A percentile compares a stretch with the other conserved stretches of the same genome.
These are phyloP conservation scores for Odontocerum albicorne DNA, from an alignment of 2,888 invertebrate species.

Conservation along the genomic window DNA sequence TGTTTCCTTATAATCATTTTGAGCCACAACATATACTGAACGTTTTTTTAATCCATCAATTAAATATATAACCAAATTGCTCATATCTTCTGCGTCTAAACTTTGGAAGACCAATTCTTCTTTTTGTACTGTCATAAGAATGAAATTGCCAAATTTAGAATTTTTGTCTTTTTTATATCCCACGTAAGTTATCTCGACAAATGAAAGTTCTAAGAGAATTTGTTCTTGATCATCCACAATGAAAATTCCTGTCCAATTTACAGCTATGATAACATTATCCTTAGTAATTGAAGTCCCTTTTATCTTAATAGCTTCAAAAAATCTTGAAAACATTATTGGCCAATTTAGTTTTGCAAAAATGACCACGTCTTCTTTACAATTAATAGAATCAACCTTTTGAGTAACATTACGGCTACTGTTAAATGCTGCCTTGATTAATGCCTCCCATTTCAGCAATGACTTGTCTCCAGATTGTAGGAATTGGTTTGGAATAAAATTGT, in stretches of 20 bases:
- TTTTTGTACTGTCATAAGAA: slow-evolving; percentile 79
- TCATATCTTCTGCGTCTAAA: slow-evolving; percentile 83
- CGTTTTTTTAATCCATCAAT: slow-evolving; percentile 84
- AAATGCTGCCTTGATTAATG: slow-evolving; percentile 71
- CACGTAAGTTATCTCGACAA: slow-evolving; percentile 82
- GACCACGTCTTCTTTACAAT: slow-evolving; percentile 88
- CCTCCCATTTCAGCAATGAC: slow-evolving; percentile 70
- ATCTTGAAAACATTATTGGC: slow-evolving; percentile 93
- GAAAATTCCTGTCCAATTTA: slow-evolving; percentile 93
- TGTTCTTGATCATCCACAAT: slow-evolving; percentile 91
- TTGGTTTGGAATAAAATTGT: slow-evolving; percentile 81
- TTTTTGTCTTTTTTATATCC: slow-evolving; percentile 58
- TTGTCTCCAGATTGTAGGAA: slow-evolving; percentile 65
- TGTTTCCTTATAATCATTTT: slow-evolving; percentile 59
- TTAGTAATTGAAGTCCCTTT: slow-evolving; percentile 68
- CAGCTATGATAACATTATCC: slow-evolving; percentile 84
- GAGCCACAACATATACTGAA: slow-evolving; percentile 82
- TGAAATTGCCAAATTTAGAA: slow-evolving; percentile 65
- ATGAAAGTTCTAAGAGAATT: slow-evolving; percentile 83
- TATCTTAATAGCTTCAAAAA: slow-evolving; percentile 85
- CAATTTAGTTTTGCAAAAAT: slow-evolving; percentile 89
- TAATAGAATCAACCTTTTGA: slow-evolving; percentile 63
- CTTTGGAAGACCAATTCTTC: slow-evolving; percentile 92
- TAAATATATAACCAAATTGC: slow-evolving; percentile 79
- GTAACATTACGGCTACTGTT: slow-evolving; percentile 71